Base-by-base conservation (phyloP, 2,113 vertebrate species). In the Tragelaphus strepsiceros region DNA sequence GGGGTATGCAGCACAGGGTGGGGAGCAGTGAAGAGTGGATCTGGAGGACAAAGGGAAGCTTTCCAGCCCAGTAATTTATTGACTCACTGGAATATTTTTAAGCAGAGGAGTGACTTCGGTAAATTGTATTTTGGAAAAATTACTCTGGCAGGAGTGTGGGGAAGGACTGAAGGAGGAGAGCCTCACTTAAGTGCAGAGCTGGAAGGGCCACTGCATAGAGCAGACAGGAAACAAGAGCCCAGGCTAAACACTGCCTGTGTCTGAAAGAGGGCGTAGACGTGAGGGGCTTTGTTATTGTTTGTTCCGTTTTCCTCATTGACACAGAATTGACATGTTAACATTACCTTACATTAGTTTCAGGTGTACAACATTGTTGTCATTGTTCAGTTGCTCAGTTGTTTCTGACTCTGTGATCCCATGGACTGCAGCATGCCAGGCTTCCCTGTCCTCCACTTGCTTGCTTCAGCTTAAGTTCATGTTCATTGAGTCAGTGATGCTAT, bases 51-150 rank as follows among this genome's bases (percentile, higher is more conserved):
- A 35, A 28, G 15, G 12, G 26, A 58, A 83, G 32, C 74, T 59
- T 88, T 58, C 88, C 24, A 49, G 80, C 14, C 17, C 24, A 9
- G 54, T 15, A 51, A 92, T 56, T 62, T 82, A 56, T 56, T 81
- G 80, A 71, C 30, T 77, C 26, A 9, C 30, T 71, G 9, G 64
- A 81, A 62, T 83, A 80, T 43, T 61, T 92, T 59, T 51, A 49
- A 92, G 85, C 35, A 86, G 82, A 81, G 17, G n/a, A 53, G 26
- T 51, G 61, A 83, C 81, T 83, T 90, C 0, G 15, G 58, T 58
- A 88, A 54, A 84, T 24, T 43, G 46, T 83, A 74, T 35, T 98
- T 87, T 90, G 51, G 81, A 83, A 96, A 94, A 94, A 21, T 84
- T 43, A 89, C 32, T 80, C 86, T 81, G 62, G 74, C 74, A 71